Conservation (phyloP, 2,113 vertebrate species). For the Poeciliopsis retropinna region DNA sequence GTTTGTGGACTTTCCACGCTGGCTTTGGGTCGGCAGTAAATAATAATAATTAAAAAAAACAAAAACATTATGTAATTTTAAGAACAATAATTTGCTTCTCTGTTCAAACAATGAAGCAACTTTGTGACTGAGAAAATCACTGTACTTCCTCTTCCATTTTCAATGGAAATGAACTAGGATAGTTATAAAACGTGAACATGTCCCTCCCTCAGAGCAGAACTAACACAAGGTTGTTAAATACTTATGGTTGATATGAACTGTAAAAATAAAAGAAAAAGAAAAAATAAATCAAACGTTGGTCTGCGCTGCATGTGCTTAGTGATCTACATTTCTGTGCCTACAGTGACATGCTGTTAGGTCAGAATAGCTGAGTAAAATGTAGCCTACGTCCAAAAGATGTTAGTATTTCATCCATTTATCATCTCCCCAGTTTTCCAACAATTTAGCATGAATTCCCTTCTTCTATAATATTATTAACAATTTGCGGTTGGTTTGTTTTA, state of each 20-base stretch:
- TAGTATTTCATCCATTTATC: too few relatives aligned
- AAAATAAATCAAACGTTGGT: background rate
- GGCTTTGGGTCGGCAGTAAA: background rate
- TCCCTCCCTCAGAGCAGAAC: background rate
- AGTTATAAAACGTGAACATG: slow-evolving; percentile 2
- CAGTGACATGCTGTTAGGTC: background rate
- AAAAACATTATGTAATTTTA: background rate
- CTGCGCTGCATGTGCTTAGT: background rate
- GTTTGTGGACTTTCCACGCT: background rate
- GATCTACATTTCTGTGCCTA: background rate
- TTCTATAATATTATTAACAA: too few relatives aligned
- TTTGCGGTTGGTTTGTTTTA: too few relatives aligned
- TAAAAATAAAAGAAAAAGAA: too few relatives aligned
- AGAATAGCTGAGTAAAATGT: background rate
- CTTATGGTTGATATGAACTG: background rate
- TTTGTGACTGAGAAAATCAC: background rate
- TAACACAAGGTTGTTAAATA: background rate
- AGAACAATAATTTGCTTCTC: background rate
- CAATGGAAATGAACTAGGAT: background rate
- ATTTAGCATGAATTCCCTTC: too few relatives aligned
- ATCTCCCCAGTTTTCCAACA: too few relatives aligned
- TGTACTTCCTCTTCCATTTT: background rate
- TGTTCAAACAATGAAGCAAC: background rate
- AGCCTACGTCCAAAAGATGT: too few relatives aligned
- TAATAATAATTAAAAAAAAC: background rate